Evolutionary conservation across 2,113 vertebrate genomes (phyloP).

Genomic region (Scomber japonicus): DNA sequence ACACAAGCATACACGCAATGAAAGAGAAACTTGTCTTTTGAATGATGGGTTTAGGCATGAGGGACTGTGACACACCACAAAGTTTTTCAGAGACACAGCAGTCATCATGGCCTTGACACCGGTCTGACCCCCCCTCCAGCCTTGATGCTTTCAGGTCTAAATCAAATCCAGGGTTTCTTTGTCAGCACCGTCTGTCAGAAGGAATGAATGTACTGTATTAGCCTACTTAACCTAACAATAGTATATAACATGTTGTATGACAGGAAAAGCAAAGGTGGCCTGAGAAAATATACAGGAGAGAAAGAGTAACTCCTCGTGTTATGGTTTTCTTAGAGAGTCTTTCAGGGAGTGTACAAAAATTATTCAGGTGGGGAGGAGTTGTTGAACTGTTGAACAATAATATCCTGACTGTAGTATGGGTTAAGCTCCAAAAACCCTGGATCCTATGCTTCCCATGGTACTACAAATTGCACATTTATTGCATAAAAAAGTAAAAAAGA

Average conservation of each 20-base stretch:
- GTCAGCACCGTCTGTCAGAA: conserved; percentile 46
- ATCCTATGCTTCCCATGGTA: no score
- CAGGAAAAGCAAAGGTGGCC: conserved; percentile 13
- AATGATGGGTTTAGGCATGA: neutral
- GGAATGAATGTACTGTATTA: conserved; percentile 40
- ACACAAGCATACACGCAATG: neutral
- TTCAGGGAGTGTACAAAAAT: no score
- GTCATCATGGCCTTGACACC: conserved; percentile 46
- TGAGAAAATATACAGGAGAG: conserved; percentile 1
- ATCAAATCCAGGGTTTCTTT: conserved; percentile 60
- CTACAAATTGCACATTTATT: no score
- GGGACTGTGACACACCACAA: neutral
- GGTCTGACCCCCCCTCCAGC: conserved; percentile 32
- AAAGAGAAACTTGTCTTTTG: conserved; percentile 14
- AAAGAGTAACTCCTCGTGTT: neutral
- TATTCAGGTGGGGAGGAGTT: no score
- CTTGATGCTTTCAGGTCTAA: conserved; percentile 50
- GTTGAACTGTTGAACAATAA: no score
- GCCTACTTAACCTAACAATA: conserved; percentile 49
- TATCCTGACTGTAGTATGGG: no score
- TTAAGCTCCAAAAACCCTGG: no score
- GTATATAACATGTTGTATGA: conserved; percentile 29
- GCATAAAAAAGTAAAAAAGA: no score
- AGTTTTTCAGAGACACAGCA: conserved; percentile 5
- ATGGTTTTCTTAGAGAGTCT: no score